Percentiles rank a stretch among this genome's conserved stretches.
Conservation (phyloP, 2,888 invertebrate genomes). For the Leistus spinibarbis region DNA sequence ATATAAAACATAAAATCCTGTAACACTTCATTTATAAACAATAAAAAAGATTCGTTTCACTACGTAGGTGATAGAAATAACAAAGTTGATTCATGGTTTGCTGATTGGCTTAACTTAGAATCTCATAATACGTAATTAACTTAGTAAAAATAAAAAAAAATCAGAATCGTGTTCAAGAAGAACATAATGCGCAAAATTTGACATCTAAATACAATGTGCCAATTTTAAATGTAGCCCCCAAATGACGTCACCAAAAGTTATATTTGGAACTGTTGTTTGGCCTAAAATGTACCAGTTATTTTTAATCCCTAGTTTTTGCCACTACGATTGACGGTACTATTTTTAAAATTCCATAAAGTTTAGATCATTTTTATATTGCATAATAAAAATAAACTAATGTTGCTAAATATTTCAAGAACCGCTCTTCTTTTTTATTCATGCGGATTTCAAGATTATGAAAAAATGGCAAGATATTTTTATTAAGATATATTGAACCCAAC, state of each 20-base stretch:
- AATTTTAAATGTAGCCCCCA: conserved; percentile 29
- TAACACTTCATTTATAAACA: background rate
- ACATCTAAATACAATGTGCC: conserved; percentile 34
- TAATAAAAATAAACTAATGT: too few species aligned
- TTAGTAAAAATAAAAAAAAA: background rate
- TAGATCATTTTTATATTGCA: background rate
- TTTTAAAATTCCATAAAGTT: conserved; percentile 11
- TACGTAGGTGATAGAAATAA: background rate
- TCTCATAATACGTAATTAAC: conserved; percentile 3
- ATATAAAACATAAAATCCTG: conserved; percentile 24
- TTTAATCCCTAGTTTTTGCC: conserved; percentile 30
- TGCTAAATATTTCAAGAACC: too few species aligned
- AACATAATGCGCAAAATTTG: conserved; percentile 35
- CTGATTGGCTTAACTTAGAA: background rate
- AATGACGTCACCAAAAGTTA: conserved; percentile 32
- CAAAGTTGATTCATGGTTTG: background rate
- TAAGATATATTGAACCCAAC: too few species aligned
- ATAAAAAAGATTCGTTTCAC: background rate
- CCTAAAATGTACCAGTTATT: conserved; percentile 34
- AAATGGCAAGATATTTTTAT: too few species aligned
- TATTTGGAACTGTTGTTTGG: conserved; percentile 35
- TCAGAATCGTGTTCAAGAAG: conserved; percentile 24
- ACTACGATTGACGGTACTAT: conserved; percentile 22
- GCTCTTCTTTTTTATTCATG: too few species aligned
- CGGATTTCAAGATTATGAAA: too few species aligned